These are phyloP conservation scores for Mus spicilegus DNA, from an alignment of 2,113 vertebrate genomes.

Conservation along the genomic window DNA sequence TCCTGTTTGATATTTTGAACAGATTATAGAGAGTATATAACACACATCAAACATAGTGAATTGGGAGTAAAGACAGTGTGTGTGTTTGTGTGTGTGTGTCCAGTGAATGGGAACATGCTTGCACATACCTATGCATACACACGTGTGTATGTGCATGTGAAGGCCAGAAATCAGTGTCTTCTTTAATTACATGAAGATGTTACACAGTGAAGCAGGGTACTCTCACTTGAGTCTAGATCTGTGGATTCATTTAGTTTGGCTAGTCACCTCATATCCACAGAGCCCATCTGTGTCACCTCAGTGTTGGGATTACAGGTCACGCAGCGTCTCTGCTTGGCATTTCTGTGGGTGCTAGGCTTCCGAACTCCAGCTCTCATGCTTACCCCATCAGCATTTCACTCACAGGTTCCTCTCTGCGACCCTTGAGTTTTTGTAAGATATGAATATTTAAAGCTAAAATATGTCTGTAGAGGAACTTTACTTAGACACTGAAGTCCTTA, in stretches of 20 bases:
- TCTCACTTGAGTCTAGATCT: not conserved
- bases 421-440: not conserved
- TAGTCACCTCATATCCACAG: not conserved
- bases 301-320: too few species aligned
- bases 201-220: not conserved
- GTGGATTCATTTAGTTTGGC: too few species aligned
- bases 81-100: not conserved
- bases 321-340: not conserved
- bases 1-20: conserved; percentile 4
- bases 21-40: not conserved
- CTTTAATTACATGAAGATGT: not conserved
- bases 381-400: not conserved
- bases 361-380: not conserved
- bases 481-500: not conserved
- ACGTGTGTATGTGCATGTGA: too few species aligned
- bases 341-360: not conserved
- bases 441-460: not conserved
- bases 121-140: not conserved
- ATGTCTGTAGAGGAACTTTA: not conserved
- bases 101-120: not conserved
- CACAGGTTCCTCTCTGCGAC: not conserved
- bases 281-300: not conserved
- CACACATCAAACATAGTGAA: not conserved
- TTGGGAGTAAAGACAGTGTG: not conserved
- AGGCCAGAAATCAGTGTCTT: too few species aligned